Evolutionary conservation across 2,797 vertebrate genomes (phyloP).

Genomic region (Mormyrops attenuatus): DNA sequence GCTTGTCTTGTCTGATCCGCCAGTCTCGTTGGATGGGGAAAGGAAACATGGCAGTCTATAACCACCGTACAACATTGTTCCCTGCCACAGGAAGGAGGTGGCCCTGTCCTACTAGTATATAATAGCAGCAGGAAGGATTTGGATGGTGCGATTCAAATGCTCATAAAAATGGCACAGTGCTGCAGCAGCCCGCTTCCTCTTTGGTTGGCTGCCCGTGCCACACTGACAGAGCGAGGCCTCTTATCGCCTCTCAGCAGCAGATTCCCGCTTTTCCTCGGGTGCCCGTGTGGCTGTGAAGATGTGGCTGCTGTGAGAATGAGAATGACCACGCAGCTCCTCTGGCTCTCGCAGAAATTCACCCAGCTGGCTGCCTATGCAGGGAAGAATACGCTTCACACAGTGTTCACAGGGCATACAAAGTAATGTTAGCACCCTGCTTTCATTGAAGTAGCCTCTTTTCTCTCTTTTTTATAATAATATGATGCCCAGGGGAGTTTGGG

Average conservation of each 20-base stretch:
- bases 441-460: not conserved
- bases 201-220: not conserved
- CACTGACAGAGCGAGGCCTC: not conserved
- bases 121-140: constrained; percentile 5
- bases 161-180: not conserved
- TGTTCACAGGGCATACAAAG: not conserved
- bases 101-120: not conserved
- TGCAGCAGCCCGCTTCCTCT: not conserved
- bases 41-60: not conserved
- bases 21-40: not conserved
- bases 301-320: not conserved
- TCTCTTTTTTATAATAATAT: not conserved
- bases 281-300: not conserved
- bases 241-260: not conserved
- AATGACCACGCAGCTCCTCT: not conserved
- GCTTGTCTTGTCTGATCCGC: not conserved
- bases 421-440: not conserved
- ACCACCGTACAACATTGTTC: constrained; percentile 6
- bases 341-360: not conserved
- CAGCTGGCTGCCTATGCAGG: not conserved
- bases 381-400: not conserved
- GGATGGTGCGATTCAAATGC: not conserved
- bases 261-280: not conserved
- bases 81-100: constrained; percentile 19
- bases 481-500: not conserved